Evolutionary conservation across 2,113 vertebrate genomes (phyloP).

Genomic region (Triplophysa rosa): DNA sequence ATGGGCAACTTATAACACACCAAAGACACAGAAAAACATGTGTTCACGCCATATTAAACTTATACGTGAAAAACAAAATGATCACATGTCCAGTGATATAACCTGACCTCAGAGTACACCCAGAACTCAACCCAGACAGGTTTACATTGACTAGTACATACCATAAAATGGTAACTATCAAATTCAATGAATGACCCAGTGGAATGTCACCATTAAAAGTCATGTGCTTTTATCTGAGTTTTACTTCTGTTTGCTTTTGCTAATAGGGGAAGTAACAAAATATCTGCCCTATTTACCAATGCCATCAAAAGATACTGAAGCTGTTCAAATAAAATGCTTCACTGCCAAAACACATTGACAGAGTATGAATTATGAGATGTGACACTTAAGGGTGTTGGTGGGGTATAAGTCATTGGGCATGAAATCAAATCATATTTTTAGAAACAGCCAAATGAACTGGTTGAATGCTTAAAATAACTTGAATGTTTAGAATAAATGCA

Average conservation of each 20-base stretch:
- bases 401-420: background rate
- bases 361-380: background rate
- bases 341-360: background rate
- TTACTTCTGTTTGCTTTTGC: constrained; percentile 4
- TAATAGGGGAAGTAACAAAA: background rate
- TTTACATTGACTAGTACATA: background rate
- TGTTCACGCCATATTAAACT: no score
- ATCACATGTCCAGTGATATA: background rate
- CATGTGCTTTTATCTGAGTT: background rate
- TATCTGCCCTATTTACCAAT: background rate
- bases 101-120: background rate
- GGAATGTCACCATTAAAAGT: constrained; percentile 18
- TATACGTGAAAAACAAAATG: no score
- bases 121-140: background rate
- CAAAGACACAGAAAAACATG: no score
- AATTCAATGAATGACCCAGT: constrained; percentile 27
- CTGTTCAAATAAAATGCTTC: background rate
- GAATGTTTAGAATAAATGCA: background rate
- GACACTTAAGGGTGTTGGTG: background rate
- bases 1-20: no score
- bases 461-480: background rate
- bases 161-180: background rate
- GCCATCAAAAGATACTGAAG: background rate
- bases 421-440: background rate
- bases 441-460: background rate